A percentile compares a stretch with the other conserved stretches of the same genome.
Conservation (phyloP, 2,113 vertebrate species). For the human (Homo sapiens) region DNA sequence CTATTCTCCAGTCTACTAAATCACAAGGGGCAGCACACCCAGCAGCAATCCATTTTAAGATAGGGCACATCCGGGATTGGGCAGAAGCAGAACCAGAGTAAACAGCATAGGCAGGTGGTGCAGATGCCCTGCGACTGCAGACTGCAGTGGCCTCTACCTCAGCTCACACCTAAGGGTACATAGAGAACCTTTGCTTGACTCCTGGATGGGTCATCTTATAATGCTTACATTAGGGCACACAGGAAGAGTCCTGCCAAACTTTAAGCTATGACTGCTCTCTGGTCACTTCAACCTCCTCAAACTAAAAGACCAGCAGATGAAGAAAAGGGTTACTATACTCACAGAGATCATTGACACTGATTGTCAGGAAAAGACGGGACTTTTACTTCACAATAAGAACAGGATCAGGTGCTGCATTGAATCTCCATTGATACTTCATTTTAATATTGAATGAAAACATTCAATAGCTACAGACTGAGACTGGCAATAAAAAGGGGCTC, state of each 20-base stretch:
- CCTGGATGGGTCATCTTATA: not conserved
- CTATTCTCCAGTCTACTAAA: not conserved
- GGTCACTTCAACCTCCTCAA: not conserved
- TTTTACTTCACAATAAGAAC: not conserved
- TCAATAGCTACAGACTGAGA: not conserved
- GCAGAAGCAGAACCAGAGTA: not conserved
- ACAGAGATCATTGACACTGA: not conserved
- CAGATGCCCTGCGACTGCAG: too few species aligned
- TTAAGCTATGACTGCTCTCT: not conserved
- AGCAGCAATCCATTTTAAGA: not conserved
- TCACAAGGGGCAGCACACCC: not conserved
- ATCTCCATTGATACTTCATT: not conserved
- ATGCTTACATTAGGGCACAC: not conserved
- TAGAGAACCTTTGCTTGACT: not conserved
- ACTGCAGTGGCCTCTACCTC: not conserved
- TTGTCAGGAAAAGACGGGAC: not conserved
- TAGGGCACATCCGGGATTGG: not conserved
- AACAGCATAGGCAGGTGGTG: not conserved
- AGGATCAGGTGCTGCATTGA: not conserved
- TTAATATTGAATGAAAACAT: not conserved
- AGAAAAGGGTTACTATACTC: not conserved
- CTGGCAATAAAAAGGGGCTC: not conserved
- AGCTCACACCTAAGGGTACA: not conserved
- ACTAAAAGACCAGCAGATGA: not conserved
- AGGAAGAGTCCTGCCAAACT: not conserved